Evolutionary conservation across 2,113 vertebrate genomes (phyloP).

Genomic region (Pycnonotus jocosus): DNA sequence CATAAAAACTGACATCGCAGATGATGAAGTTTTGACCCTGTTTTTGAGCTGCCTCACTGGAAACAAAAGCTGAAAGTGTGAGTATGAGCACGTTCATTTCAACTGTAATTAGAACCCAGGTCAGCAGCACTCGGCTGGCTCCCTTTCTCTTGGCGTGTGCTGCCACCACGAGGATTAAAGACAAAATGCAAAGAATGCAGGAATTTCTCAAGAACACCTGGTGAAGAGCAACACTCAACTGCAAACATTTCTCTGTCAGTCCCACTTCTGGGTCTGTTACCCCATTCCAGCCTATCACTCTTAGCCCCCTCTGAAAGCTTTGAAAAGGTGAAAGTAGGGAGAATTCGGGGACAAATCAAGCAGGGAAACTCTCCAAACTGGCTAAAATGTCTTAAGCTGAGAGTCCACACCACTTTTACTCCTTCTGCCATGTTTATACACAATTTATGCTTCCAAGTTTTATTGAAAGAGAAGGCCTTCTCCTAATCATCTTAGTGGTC

Average conservation of each 20-base stretch:
- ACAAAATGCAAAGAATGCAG: neutral
- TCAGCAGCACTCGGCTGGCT: neutral
- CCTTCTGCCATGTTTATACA: neutral
- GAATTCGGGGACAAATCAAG: neutral
- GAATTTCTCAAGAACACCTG: neutral
- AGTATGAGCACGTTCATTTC: neutral
- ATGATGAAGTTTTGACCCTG: neutral
- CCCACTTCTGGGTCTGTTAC: neutral
- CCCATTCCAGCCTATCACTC: neutral
- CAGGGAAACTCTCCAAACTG: neutral
- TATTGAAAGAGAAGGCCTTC: neutral
- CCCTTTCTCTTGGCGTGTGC: constrained; percentile 11
- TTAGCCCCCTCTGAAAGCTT: neutral
- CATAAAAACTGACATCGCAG: neutral
- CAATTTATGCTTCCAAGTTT: neutral
- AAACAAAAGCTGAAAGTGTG: neutral
- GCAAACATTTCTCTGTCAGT: neutral
- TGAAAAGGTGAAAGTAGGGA: neutral
- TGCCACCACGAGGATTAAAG: constrained; percentile 56
- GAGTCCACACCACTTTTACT: neutral
- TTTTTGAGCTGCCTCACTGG: neutral
- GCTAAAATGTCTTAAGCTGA: neutral
- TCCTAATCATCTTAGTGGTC: neutral
- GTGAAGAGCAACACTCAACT: neutral
- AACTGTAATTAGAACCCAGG: neutral